A percentile compares a stretch with the other conserved stretches of the same genome.
These are phyloP conservation scores for Thereva unica DNA, from an alignment of 2,888 invertebrate genomes.

Conservation along the genomic window DNA sequence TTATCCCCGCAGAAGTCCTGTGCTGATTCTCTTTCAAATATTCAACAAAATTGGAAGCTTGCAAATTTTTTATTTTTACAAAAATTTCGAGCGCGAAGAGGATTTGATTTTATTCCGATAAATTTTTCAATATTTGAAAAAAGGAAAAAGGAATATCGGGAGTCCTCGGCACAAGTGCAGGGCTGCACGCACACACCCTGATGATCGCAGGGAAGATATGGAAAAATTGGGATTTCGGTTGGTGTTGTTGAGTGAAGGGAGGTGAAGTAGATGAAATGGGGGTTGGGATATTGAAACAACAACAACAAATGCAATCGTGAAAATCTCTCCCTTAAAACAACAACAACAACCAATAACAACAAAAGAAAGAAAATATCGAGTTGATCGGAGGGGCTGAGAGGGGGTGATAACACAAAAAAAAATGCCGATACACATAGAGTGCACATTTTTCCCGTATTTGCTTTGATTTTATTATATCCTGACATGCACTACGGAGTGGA, in stretches of 20 bases:
- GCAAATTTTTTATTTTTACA: conserved; percentile 31
- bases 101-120: conserved; percentile 25
- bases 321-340: background rate
- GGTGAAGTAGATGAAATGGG: background rate
- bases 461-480: conserved; percentile 43
- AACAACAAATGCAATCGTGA: conserved; percentile 17
- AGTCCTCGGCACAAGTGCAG: conserved; percentile 19
- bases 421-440: conserved; percentile 39
- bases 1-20: background rate
- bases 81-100: background rate
- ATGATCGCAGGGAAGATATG: conserved; percentile 21
- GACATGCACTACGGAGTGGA: conserved; percentile 42
- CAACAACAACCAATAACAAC: conserved; percentile 5
- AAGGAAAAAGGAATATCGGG: conserved; percentile 11
- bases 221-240: conserved; percentile 19
- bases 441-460: conserved; percentile 42
- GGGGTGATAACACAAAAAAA: background rate
- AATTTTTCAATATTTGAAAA: conserved; percentile 36
- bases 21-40: conserved; percentile 1
- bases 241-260: background rate
- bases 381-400: no score
- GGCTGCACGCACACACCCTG: conserved; percentile 8
- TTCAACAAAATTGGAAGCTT: conserved; percentile 16
- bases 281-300: background rate
- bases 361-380: conserved; percentile 13